phyloP scores from a whole-genome alignment of 2,113 vertebrate genomes.

The Rhinichthys klamathensis region DNA sequence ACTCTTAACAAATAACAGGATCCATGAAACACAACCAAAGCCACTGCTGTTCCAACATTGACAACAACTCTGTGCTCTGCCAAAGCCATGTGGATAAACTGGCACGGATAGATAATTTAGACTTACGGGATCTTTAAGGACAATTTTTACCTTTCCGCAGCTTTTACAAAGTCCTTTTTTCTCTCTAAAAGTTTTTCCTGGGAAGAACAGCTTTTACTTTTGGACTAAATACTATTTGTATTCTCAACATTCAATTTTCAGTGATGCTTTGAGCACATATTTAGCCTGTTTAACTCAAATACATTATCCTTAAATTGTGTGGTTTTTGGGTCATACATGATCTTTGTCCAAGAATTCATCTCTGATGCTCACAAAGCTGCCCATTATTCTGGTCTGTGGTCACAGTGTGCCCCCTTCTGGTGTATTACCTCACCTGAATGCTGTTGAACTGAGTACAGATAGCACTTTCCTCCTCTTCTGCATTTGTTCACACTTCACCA shows the following conservation, averaged over 20 bases:
- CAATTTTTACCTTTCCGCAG: constrained; percentile 82
- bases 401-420: constrained; percentile 39
- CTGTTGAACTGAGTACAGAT: constrained; percentile 86
- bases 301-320: background rate
- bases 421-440: constrained; percentile 78
- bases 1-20: constrained; percentile 69
- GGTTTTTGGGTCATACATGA: background rate
- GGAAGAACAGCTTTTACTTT: background rate
- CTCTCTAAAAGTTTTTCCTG: constrained; percentile 87
- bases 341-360: background rate
- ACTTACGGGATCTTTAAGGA: background rate
- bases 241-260: background rate
- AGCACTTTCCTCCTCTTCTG: constrained; percentile 83
- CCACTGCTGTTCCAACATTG: background rate
- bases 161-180: constrained; percentile 83
- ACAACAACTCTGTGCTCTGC: constrained; percentile 22
- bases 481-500: constrained; percentile 84
- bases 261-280: background rate
- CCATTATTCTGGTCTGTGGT: background rate
- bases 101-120: background rate
- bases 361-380: background rate
- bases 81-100: background rate
- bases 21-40: constrained; percentile 58
- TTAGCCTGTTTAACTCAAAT: background rate
- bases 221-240: background rate